These are phyloP conservation scores for Sisor rabdophorus DNA, from an alignment of 2,113 vertebrate genomes.

Conservation along the genomic window DNA sequence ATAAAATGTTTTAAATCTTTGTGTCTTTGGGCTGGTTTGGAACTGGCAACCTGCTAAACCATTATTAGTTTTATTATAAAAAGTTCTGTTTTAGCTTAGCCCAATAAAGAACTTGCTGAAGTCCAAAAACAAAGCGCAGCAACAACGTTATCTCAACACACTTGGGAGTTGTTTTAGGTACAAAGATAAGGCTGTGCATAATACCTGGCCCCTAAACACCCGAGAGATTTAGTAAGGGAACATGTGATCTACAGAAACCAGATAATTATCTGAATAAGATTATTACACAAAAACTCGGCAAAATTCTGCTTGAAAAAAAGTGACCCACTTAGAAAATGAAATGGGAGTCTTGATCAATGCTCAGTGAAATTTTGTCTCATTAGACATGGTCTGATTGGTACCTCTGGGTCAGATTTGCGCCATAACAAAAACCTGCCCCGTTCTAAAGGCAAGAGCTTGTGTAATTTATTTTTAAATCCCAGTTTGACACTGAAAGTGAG, in stretches of 20 bases:
- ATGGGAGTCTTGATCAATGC: conserved; percentile 58
- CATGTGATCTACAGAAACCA: conserved; percentile 71
- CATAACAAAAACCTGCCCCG: neutral
- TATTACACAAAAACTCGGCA: conserved; percentile 72
- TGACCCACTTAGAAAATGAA: conserved; percentile 67
- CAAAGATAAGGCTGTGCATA: conserved; percentile 68
- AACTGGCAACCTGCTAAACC: conserved; percentile 63
- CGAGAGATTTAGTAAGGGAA: conserved; percentile 66
- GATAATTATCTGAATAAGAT: conserved; percentile 64
- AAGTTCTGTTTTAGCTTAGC: conserved; percentile 67
- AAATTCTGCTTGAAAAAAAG: conserved; percentile 67
- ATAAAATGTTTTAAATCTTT: neutral
- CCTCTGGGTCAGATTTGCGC: conserved; percentile 19
- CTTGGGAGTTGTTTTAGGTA: conserved; percentile 70
- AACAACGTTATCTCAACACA: conserved; percentile 75
- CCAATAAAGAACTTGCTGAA: conserved; percentile 66
- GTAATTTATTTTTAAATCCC: neutral
- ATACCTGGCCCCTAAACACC: conserved; percentile 69
- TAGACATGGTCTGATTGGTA: conserved; percentile 4
- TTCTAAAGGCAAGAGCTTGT: neutral
- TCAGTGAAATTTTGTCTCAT: neutral
- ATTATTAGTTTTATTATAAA: conserved; percentile 70
- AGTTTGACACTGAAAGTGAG: neutral
- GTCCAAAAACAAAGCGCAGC: conserved; percentile 71
- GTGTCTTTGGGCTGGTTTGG: conserved; percentile 1